These are phyloP conservation scores for Xanthorhoe spadicearia DNA, from an alignment of 2,888 invertebrate genomes.

Conservation along the genomic window DNA sequence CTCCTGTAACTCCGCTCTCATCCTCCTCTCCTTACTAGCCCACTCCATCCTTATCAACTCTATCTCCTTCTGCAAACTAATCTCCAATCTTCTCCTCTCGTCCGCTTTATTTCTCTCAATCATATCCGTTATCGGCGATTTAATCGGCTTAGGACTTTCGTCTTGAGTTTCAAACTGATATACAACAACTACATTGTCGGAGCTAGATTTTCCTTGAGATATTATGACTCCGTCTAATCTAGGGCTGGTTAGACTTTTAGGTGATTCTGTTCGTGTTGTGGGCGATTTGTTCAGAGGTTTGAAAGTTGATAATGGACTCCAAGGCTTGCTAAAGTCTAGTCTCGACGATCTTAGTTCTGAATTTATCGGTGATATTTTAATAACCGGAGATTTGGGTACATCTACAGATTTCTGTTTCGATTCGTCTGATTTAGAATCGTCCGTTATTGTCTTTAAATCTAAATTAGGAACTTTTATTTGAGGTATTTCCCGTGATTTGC, in stretches of 20 bases:
- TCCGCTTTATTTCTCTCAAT: conserved; percentile 75
- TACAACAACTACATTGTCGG: conserved; percentile 77
- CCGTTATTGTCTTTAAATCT: conserved; percentile 66
- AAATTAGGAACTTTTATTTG: conserved; percentile 75
- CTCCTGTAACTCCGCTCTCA: conserved; percentile 80
- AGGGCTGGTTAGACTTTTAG: conserved; percentile 69
- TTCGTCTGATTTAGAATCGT: conserved; percentile 66
- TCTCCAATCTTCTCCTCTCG: conserved; percentile 72
- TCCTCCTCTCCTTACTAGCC: conserved; percentile 82
- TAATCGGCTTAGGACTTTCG: conserved; percentile 63
- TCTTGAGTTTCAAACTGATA: conserved; percentile 78
- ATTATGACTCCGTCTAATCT: conserved; percentile 75
- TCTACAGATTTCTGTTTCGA: conserved; percentile 54
- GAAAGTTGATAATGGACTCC: conserved; percentile 72
- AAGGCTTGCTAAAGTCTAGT: conserved; percentile 67
- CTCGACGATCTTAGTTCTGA: conserved; percentile 38
- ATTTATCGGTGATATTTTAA: conserved; percentile 66
- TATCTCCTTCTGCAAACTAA: conserved; percentile 79
- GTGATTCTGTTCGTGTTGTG: conserved; percentile 68
- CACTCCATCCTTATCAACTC: conserved; percentile 84
- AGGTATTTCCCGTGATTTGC: conserved; percentile 63
- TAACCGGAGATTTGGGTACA: conserved; percentile 58
- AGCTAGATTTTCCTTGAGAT: conserved; percentile 76
- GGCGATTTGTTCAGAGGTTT: conserved; percentile 68
- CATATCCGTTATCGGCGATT: conserved; percentile 72